Percentiles rank a stretch among this genome's conserved stretches.
These are phyloP conservation scores for Drosophila antonietae DNA, from an alignment of 2,888 invertebrate genomes.

Conservation along the genomic window DNA sequence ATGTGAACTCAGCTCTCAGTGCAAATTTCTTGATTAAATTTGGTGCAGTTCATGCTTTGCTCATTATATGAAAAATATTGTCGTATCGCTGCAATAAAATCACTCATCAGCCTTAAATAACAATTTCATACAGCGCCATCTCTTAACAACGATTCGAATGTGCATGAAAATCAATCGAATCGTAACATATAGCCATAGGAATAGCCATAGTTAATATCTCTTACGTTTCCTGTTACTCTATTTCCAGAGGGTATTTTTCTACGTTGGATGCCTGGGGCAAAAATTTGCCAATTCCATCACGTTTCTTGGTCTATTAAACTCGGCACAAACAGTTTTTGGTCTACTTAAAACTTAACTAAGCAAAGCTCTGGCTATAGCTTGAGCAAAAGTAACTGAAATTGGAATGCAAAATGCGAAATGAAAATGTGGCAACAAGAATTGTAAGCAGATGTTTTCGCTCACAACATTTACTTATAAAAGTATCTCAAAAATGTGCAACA, in stretches of 20 bases:
- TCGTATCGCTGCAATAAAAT: neutral
- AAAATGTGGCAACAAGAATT: conserved; percentile 35
- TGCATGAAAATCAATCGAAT: neutral
- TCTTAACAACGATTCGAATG: neutral
- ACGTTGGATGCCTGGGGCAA: neutral
- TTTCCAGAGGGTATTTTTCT: neutral
- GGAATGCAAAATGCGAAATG: conserved; percentile 33
- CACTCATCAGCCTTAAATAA: neutral
- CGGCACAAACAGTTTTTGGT: conserved; percentile 15
- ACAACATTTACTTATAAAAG: conserved; percentile 34
- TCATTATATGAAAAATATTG: neutral
- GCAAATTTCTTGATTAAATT: neutral
- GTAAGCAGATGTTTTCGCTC: conserved; percentile 36
- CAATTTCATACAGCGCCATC: neutral
- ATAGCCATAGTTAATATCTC: no score
- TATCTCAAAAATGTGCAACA: conserved; percentile 40
- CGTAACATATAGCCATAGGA: neutral
- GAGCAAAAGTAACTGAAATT: conserved; percentile 21
- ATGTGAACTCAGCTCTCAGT: neutral
- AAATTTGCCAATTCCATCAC: conserved; percentile 4
- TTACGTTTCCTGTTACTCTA: neutral
- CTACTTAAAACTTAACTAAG: conserved; percentile 22
- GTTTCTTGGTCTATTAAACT: conserved; percentile 14
- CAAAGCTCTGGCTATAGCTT: conserved; percentile 3
- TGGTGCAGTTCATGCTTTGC: neutral